Base-by-base conservation (phyloP, 2,797 vertebrate species). In the Pangasius djambal region DNA sequence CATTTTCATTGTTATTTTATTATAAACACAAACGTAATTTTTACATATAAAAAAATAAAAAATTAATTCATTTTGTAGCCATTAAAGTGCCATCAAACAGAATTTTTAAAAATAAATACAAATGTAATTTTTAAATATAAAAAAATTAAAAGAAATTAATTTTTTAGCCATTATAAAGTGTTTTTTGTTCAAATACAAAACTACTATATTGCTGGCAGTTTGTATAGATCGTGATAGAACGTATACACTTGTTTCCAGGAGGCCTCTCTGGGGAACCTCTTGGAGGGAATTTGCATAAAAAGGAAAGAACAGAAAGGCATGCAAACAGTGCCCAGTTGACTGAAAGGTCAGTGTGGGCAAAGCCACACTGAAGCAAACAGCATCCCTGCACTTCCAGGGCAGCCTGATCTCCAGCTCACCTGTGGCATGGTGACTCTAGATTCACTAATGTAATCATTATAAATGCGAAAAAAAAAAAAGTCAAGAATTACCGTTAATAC, bases 281-380 rank as follows among this genome's bases (percentile, higher is more conserved):
- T 90, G 89, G 48, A 44, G 79, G 28, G 7, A 48, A 93, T 96
- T 96, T 96, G 94, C 95, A 95, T 95, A 89, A 89, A 88, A 90
- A 91, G 92, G 91, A 95, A 95, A 94, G 70, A 55, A 88, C 6
- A 87, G 91, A 88, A 87, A 89, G 89, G 88, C 92, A 96, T 96
- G 96, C 94, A 96, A 96, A 96, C 92, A 9, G 15, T 81, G 50
- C 70, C 81, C 91, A 92, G 95, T 92, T 94, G 94, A 95, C 94
- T 92, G 89, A 96, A 96, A 96, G 96, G 94, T 96, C 95, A 96
- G 84, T 1, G 69, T 86, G 91, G 88, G 86, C 89, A 91, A 88
- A 86, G 44, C 78, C 74, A 69, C 61, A 61, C 9, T 12, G 72
- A 88, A 85, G 55, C 82, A 74, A 90, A 90, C 86, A 84, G 31